A percentile compares a stretch with the other conserved stretches of the same genome.
phyloP scores from a whole-genome alignment of 2,113 vertebrate species.

The Orthonyx spaldingii region DNA sequence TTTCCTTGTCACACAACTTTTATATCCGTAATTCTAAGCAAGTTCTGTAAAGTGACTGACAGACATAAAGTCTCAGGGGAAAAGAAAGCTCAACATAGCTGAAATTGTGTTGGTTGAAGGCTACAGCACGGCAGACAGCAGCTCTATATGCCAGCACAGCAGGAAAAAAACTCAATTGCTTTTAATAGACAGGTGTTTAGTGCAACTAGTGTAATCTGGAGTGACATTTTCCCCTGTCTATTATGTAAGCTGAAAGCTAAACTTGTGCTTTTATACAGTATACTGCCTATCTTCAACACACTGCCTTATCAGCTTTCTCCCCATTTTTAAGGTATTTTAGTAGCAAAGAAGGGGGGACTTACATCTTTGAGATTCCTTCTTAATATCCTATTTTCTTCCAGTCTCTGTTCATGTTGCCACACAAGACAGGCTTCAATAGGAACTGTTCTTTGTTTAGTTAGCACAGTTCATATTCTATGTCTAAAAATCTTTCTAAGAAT shows the following conservation, averaged over 20 bases:
- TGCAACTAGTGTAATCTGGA: conserved; percentile 11
- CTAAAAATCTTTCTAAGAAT: not conserved
- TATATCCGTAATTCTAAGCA: not conserved
- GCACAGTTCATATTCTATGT: not conserved
- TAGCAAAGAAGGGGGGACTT: not conserved
- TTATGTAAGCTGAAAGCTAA: conserved; percentile 24
- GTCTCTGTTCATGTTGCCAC: not conserved
- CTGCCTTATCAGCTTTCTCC: not conserved
- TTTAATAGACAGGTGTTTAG: conserved; percentile 42
- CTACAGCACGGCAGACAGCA: not conserved
- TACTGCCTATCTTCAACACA: not conserved
- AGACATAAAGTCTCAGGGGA: not conserved
- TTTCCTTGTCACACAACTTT: not conserved
- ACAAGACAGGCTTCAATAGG: not conserved
- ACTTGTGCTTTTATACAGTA: not conserved
- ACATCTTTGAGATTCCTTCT: not conserved
- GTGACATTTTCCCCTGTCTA: conserved; percentile 14
- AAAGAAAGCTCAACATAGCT: not conserved
- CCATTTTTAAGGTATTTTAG: not conserved
- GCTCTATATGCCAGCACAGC: not conserved
- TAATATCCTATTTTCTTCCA: not conserved
- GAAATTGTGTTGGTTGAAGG: not conserved
- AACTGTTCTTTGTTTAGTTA: not conserved
- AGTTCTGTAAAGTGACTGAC: not conserved
- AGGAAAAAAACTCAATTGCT: not conserved